Evolutionary conservation across 1,140 invertebrate genomes (phyloP), one percentile per base, ranked within the genome.

Genomic region (Drosophila suzukii): DNA sequence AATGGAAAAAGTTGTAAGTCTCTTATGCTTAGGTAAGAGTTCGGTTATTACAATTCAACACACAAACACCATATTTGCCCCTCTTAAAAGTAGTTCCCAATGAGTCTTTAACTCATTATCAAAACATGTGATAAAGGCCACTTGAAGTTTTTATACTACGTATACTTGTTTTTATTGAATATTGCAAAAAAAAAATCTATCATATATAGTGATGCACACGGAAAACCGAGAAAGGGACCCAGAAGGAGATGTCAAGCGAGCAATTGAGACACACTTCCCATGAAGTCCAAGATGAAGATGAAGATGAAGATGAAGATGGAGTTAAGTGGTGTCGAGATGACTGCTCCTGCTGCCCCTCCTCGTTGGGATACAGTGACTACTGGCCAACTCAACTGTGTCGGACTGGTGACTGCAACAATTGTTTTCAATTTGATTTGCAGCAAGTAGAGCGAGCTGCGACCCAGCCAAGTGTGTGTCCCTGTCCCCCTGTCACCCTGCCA

Each of bases 401-500:
- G 67, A 68, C 68, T 67, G 73, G n/a, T 57, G 50, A 55, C 66
- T 65, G 75, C 66, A 59, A 65, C 84, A 89, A 89, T 89, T 89
- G 84, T 89, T 81, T 72, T 75, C 84, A 89, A 89, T 89, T 89
- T 72, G 84, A 89, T 83, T 89, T 89, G 77, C 46, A 62, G 72
- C 79, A 88, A 83, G 70, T 83, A 65, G 77, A 79, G 83, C 83
- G 55, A 51, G 70, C 39, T 54, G 61, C 32, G 49, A 75, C 44
- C 43, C 70, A 74, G 59, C 62, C 72, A 51, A 72, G 66, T 58
- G 36, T 57, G 63, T 70, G 49, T 41, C 30, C 36, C n/a, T 17
- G 3, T 1, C 41, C 59, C 7, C 0, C 6, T 11, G n/a, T 17
- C 36, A n/a, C 6, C 4, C 8, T 3, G 12, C 53, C 62, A 30